These are phyloP conservation scores for Hemiprocne comata DNA, from an alignment of 2,113 vertebrate genomes.

Conservation along the genomic window DNA sequence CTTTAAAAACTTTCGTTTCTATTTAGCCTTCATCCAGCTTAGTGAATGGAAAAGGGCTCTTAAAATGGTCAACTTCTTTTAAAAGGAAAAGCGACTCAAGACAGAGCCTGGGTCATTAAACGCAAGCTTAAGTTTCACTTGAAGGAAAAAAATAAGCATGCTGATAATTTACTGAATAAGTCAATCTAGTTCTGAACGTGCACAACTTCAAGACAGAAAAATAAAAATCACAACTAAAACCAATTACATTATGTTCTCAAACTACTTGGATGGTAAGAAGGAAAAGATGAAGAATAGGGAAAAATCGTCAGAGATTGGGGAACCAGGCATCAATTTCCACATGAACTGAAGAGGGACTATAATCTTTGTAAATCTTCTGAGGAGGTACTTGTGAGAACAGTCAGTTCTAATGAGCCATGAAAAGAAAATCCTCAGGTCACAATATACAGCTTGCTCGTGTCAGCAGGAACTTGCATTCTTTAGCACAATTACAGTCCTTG, in stretches of 20 bases:
- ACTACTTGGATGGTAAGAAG: background rate
- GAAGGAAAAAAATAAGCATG: background rate
- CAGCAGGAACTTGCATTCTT: background rate
- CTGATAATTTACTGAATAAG: background rate
- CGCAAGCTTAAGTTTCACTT: background rate
- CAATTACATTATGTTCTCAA: background rate
- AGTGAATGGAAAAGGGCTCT: background rate
- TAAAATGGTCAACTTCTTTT: background rate
- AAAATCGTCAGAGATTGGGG: background rate
- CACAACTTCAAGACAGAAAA: background rate
- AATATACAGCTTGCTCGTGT: background rate
- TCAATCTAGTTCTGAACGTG: background rate
- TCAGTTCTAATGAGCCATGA: background rate
- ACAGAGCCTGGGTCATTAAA: background rate
- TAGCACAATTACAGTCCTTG: background rate
- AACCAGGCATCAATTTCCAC: background rate
- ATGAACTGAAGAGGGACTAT: background rate
- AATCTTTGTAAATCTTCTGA: background rate
- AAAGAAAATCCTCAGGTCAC: constrained; percentile 16
- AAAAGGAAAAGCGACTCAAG: background rate
- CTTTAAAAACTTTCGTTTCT: background rate
- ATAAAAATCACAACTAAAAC: background rate
- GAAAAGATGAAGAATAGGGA: background rate
- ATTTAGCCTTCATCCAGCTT: background rate
- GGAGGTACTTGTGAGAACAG: constrained; percentile 28